Evolutionary conservation across 2,113 vertebrate species (phyloP).

Genomic region (Nycticebus coucang): DNA sequence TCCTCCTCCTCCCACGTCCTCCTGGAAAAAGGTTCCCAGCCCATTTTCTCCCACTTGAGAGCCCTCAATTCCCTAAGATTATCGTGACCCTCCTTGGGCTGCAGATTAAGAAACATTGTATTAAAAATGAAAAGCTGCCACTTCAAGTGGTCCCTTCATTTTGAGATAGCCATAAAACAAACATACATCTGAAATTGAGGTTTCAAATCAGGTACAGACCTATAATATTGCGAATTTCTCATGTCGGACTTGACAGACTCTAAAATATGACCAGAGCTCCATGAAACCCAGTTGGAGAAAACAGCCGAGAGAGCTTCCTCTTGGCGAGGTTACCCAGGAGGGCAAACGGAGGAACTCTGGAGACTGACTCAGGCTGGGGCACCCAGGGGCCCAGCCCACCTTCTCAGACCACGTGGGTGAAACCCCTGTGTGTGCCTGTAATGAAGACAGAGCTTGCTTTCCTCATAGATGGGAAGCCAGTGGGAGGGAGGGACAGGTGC

Average conservation of each 20-base stretch:
- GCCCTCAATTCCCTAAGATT: neutral
- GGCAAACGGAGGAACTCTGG: no score
- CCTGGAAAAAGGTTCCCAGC: neutral
- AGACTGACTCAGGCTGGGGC: neutral
- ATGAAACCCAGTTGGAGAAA: neutral
- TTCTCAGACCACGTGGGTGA: neutral
- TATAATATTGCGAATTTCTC: neutral
- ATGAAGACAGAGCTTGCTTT: neutral
- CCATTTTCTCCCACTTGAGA: neutral
- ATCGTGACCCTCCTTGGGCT: no score
- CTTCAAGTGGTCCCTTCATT: accelerated
- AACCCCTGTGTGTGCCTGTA: no score
- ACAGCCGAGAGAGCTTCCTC: neutral
- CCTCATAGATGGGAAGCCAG: neutral
- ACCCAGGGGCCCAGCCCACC: neutral
- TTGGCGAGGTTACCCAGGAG: neutral
- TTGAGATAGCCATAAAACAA: neutral
- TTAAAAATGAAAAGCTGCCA: neutral
- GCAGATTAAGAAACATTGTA: neutral
- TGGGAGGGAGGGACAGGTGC: neutral
- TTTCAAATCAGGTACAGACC: neutral
- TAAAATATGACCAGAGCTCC: neutral
- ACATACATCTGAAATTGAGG: neutral
- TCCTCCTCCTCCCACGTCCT: neutral
- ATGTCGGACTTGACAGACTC: neutral